A percentile compares a stretch with the other conserved stretches of the same genome.
phyloP scores from a whole-genome alignment of 2,113 vertebrate species.

The Nyctibius bracteatus region DNA sequence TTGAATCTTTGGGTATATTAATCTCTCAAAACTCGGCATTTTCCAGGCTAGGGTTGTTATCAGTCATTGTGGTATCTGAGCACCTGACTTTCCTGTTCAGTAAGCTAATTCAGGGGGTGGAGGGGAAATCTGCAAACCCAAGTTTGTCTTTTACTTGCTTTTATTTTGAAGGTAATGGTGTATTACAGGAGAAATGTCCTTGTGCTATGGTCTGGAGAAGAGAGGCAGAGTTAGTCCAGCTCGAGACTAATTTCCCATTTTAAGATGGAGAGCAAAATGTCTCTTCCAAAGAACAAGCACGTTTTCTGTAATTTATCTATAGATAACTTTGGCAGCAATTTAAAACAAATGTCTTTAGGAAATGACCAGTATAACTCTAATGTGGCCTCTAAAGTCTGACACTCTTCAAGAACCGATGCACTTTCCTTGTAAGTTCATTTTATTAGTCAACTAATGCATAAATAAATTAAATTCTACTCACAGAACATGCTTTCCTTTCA shows the following conservation, averaged over 20 bases:
- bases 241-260: not conserved
- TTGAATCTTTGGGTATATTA: not conserved
- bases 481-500: not conserved
- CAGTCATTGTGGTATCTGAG: not conserved
- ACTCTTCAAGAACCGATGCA: not conserved
- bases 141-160: not conserved
- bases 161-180: not conserved
- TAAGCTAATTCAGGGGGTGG: not conserved
- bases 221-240: not conserved
- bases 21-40: not conserved
- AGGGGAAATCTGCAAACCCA: not conserved
- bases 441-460: conserved; percentile 58
- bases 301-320: not conserved
- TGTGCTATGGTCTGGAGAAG: not conserved
- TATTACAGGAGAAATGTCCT: not conserved
- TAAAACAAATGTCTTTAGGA: not conserved
- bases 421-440: conserved; percentile 35
- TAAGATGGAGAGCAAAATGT: not conserved
- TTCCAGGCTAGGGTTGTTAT: not conserved
- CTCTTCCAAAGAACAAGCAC: not conserved
- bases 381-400: conserved; percentile 28
- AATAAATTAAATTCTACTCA: conserved; percentile 22
- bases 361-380: conserved; percentile 14
- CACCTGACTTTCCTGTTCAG: not conserved
- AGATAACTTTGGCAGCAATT: conserved; percentile 37